Percentiles rank a stretch among this genome's conserved stretches.
These are phyloP conservation scores for Fukomys damarensis DNA, from an alignment of 2,113 vertebrate species.

Conservation along the genomic window DNA sequence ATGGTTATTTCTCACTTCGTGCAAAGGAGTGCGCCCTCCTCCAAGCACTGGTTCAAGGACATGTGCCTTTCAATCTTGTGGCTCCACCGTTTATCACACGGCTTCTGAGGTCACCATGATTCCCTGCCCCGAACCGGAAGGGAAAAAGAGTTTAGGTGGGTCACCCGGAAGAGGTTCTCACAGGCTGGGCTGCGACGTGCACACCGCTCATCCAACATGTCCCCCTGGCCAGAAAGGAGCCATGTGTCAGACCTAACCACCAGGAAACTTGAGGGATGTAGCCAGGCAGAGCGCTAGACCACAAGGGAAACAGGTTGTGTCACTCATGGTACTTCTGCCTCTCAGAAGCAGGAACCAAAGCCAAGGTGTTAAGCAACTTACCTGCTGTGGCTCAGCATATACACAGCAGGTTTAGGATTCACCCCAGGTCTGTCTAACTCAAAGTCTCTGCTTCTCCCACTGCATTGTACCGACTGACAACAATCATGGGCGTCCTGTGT, in stretches of 20 bases:
- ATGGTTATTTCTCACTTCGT: neutral
- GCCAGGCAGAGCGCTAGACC: neutral
- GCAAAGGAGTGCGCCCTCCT: neutral
- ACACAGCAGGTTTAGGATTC: neutral
- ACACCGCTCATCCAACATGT: neutral
- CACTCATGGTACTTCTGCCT: neutral
- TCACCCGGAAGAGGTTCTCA: neutral
- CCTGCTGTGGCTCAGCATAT: neutral
- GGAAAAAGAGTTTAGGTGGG: neutral
- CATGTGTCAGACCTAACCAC: rapidly evolving
- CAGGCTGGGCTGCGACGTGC: neutral
- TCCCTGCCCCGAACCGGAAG: neutral
- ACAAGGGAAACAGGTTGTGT: neutral
- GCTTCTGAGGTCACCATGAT: neutral
- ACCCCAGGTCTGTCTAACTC: neutral
- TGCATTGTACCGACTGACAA: neutral
- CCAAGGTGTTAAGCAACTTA: neutral
- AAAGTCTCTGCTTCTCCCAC: neutral
- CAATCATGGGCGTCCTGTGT: rapidly evolving
- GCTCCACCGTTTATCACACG: neutral
- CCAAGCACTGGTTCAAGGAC: too few species aligned
- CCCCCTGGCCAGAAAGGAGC: neutral
- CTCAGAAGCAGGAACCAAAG: neutral
- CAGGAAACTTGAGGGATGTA: neutral
- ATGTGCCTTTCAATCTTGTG: neutral